phyloP scores from a whole-genome alignment of 2,797 vertebrate species.

The Squalus acanthias region DNA sequence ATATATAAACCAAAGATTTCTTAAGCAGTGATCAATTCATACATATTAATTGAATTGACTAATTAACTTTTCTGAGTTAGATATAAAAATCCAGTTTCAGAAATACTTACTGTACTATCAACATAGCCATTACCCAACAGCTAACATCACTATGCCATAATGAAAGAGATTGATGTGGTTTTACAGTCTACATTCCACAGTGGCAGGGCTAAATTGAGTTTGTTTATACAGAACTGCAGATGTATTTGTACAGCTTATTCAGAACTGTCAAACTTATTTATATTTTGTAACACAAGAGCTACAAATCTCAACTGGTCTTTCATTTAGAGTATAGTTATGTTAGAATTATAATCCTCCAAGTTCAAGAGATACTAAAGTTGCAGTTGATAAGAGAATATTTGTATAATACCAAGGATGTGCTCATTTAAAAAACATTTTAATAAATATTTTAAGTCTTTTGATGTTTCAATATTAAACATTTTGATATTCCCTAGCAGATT shows the following conservation, averaged over 20 bases:
- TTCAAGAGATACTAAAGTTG: not conserved
- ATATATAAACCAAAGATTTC: constrained; percentile 4
- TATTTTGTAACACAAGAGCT: not conserved
- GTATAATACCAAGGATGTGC: not conserved
- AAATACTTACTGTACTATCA: not conserved
- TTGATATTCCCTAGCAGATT: not conserved
- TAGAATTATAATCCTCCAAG: constrained; percentile 3
- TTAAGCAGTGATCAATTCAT: not conserved
- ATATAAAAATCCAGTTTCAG: not conserved
- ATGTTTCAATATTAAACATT: not conserved
- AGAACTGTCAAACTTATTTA: constrained; percentile 27
- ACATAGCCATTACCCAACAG: not conserved
- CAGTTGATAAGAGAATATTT: not conserved
- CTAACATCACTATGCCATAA: not conserved
- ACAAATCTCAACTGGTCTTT: constrained; percentile 12
- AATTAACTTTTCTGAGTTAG: not conserved
- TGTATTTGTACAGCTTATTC: constrained; percentile 17
- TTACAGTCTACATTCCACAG: constrained; percentile 28
- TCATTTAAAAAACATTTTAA: not conserved
- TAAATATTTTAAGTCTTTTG: not conserved
- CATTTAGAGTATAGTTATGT: constrained; percentile 6
- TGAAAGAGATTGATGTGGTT: not conserved
- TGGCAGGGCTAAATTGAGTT: not conserved
- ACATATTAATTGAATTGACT: not conserved
- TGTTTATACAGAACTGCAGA: constrained; percentile 15